A percentile compares a stretch with the other conserved stretches of the same genome.
These are phyloP conservation scores for Drosophila rellima DNA, from an alignment of 2,888 invertebrate genomes.

Conservation along the genomic window DNA sequence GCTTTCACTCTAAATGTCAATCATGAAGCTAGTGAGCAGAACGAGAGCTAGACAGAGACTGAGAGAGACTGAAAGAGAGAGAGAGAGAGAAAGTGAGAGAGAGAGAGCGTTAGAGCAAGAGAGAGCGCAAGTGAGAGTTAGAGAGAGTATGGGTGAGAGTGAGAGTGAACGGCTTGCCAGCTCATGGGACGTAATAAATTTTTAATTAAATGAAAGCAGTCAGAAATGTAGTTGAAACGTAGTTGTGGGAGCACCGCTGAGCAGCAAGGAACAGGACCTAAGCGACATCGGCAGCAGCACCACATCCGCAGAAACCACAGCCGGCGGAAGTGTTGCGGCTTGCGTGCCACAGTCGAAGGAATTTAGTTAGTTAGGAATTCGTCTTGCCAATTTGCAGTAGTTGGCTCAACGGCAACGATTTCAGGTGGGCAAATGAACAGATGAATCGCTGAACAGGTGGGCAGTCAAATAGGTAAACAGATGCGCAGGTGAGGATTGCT, in stretches of 20 bases:
- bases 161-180: constrained; percentile 26
- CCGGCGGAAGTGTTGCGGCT: constrained; percentile 61
- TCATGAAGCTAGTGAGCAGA: constrained; percentile 32
- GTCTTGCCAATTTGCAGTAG: constrained; percentile 43
- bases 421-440: constrained; percentile 9
- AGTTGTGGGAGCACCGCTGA: not conserved
- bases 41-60: not conserved
- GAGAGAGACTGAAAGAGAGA: not conserved
- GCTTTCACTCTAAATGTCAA: constrained; percentile 67
- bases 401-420: not conserved
- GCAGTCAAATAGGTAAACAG: not conserved
- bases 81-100: not conserved
- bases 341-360: constrained; percentile 41
- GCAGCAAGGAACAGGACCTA: not conserved
- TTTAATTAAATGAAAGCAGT: constrained; percentile 74
- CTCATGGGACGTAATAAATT: constrained; percentile 59
- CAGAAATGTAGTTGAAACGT: constrained; percentile 43
- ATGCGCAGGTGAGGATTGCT: not conserved
- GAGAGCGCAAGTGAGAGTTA: not conserved
- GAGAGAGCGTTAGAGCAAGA: too few species aligned
- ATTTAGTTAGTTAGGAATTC: constrained; percentile 52
- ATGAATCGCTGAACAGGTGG: not conserved
- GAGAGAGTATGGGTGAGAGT: too few species aligned
- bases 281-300: not conserved
- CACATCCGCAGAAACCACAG: constrained; percentile 46